Conservation (phyloP, 23 tunicate genomes). For the Clavelina lepadiformis region DNA sequence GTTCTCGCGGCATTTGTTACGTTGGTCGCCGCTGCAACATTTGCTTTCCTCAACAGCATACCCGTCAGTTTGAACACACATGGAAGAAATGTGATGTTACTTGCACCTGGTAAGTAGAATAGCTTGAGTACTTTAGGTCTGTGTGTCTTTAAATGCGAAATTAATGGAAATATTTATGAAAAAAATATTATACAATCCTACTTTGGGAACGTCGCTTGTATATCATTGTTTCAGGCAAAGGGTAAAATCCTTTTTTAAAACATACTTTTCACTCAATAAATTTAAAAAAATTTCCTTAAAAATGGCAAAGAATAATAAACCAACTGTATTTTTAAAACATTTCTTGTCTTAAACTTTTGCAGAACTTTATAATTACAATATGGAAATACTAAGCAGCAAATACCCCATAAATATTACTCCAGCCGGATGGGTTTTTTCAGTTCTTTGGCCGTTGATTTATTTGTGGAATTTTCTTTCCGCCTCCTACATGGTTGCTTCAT, state of each 20-base stretch:
- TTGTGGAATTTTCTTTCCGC: constrained; percentile 50
- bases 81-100: constrained; percentile 25
- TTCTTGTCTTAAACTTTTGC: background rate
- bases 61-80: constrained; percentile 29
- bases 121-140: too few relatives aligned
- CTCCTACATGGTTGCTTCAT: constrained; percentile 23
- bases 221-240: too few relatives aligned
- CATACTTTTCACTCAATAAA: background rate
- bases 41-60: constrained; percentile 35
- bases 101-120: constrained; percentile 29
- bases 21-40: constrained; percentile 10
- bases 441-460: constrained; percentile 59
- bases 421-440: constrained; percentile 62
- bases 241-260: background rate
- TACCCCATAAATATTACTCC: constrained; percentile 45
- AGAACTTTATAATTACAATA: constrained; percentile 25
- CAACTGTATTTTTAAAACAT: too few relatives aligned
- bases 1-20: constrained; percentile 8
- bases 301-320: too few relatives aligned
- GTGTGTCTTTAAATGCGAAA: too few relatives aligned
- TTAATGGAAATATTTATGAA: too few relatives aligned
- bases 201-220: too few relatives aligned
- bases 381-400: constrained; percentile 36
- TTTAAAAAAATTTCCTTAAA: background rate
- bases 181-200: too few relatives aligned